phyloP scores from a whole-genome alignment of 2,797 vertebrate genomes.

The Chiloscyllium punctatum region DNA sequence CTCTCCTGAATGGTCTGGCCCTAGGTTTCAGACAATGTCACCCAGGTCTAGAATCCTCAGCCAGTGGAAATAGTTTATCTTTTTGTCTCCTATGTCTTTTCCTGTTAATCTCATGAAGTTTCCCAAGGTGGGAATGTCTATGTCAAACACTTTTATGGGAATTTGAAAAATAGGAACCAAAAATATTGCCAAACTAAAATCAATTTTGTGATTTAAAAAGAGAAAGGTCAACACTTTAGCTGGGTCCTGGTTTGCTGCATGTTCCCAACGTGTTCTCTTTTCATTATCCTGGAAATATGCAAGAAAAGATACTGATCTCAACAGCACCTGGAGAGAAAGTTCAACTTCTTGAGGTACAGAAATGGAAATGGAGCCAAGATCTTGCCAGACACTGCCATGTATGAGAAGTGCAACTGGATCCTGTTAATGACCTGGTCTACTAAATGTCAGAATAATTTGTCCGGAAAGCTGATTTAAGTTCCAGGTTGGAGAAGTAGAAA shows the following conservation, averaged over 20 bases:
- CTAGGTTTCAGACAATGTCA: no score
- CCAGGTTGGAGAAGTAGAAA: neutral
- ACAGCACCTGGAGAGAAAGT: neutral
- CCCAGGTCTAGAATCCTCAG: no score
- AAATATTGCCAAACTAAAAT: neutral
- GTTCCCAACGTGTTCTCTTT: neutral
- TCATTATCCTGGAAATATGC: neutral
- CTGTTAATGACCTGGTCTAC: neutral
- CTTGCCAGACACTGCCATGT: neutral
- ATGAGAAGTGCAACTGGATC: neutral
- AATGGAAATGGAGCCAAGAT: neutral
- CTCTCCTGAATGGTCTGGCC: no score
- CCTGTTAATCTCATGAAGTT: no score
- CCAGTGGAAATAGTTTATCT: no score
- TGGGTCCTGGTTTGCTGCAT: fast-evolving
- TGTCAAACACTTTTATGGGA: neutral
- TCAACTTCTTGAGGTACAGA: neutral
- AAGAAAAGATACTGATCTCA: neutral
- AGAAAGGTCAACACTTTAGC: neutral
- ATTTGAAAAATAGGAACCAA: neutral
- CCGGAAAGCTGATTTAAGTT: neutral
- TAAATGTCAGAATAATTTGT: neutral
- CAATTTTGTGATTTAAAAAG: neutral
- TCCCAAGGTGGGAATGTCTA: no score
- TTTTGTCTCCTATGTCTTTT: no score